Evolutionary conservation across 2,888 invertebrate genomes (phyloP), one percentile per base, ranked within the genome.

Genomic region (Hipparchia sbordonii): DNA sequence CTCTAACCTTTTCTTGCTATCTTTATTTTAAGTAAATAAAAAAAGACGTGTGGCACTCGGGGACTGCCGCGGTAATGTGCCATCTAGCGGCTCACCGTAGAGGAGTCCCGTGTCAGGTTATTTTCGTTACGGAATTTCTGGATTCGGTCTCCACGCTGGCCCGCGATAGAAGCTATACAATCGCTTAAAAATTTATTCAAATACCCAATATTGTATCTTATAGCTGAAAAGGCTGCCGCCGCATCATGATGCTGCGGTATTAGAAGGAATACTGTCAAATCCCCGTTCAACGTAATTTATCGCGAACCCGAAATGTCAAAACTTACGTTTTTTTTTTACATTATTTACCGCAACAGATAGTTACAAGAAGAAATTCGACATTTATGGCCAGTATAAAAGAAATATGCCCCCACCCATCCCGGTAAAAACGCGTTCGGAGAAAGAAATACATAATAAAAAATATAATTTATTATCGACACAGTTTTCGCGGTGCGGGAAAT

Each of bases 321-420:
- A 62, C 69, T 46, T 60, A 46, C 59, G 63, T 66, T 72, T 60
- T 66, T 67, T 52, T 48, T 48, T 65, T 62, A 65, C 9, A 63
- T 65, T 73, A 74, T 76, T 76, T 76, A 76, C 74, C 78, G 77
- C 76, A 79, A 79, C 79, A 78, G 82, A 85, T 85, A 85, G 85
- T 88, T 87, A 82, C 82, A 84, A 83, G 81, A 82, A 83, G 85
- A 86, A 84, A 80, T 84, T 84, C 77, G 85, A 89, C 89, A 74
- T 85, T 89, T 87, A 90, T 86, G 82, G 86, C 80, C 79, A 81
- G 82, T 87, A 85, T 87, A 88, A 80, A 85, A 87, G 90, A 91
- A 80, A 88, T 86, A 90, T 82, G 78, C 81, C 73, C 74, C 71
- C 78, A 80, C 80, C 85, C 85, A 83, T 89, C 89, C 84, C 79